Evolutionary conservation across 2,888 invertebrate genomes (phyloP).

Genomic region (Ischnus inquisitorius): DNA sequence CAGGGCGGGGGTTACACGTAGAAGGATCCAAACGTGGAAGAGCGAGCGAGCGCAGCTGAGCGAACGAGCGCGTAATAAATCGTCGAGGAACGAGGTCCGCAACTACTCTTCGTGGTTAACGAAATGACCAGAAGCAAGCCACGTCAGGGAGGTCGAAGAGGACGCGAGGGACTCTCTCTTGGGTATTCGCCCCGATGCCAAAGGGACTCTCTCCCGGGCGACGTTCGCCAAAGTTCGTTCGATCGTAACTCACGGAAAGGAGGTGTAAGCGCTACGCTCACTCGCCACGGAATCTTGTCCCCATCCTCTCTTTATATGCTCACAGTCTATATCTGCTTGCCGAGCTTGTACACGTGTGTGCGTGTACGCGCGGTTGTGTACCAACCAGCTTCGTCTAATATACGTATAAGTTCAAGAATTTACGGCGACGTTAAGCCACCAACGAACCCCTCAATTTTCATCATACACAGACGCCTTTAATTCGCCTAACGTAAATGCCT

Average conservation of each 20-base stretch:
- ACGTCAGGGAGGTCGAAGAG: slow-evolving; percentile 54
- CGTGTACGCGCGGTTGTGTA: too few species aligned
- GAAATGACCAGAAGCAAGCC: slow-evolving; percentile 67
- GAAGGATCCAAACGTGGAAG: slow-evolving; percentile 10
- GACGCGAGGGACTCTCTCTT: slow-evolving; percentile 53
- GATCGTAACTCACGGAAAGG: slow-evolving; percentile 58
- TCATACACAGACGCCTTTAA: slow-evolving; percentile 14
- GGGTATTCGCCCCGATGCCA: slow-evolving; percentile 27
- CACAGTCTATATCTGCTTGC: neutral
- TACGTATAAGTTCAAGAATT: slow-evolving; percentile 18
- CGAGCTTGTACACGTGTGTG: neutral
- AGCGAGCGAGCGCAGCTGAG: slow-evolving; percentile 25
- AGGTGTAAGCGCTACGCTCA: neutral
- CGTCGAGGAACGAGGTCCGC: slow-evolving; percentile 65
- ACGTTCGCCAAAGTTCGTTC: slow-evolving; percentile 57
- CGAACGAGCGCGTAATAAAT: slow-evolving; percentile 62
- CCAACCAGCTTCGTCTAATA: slow-evolving; percentile 5
- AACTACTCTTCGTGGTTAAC: slow-evolving; percentile 67
- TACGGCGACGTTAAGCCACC: neutral
- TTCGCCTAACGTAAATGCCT: slow-evolving; percentile 32
- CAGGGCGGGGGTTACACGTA: too few species aligned
- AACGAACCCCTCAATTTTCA: neutral
- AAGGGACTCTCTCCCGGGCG: slow-evolving; percentile 50
- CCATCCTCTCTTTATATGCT: neutral
- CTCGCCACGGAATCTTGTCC: neutral